Evolutionary conservation across 2,797 vertebrate genomes (phyloP), one percentile per base, ranked within the genome.

Genomic region (Rhabdomys pumilio): DNA sequence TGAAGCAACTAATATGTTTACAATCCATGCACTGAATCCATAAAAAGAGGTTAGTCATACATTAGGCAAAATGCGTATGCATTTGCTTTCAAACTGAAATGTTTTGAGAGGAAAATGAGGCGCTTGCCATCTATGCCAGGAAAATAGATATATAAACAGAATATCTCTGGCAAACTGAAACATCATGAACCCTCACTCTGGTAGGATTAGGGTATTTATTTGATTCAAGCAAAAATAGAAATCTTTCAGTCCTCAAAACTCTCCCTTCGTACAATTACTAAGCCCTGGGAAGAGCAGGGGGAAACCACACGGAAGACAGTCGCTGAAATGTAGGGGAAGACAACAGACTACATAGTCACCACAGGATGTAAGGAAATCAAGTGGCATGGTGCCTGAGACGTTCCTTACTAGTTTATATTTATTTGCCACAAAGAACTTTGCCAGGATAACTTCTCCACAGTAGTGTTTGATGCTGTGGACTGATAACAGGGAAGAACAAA

Each of bases 1-100:
- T 88, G 80, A 90, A 90, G 34, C 72, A 73, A 94, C 80, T 41
- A 76, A 72, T 91, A 76, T 81, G 11, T 57, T 84, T 77, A 85
- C 9, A 59, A 69, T 50, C 13, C 10, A 20, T n/a, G 6, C 4
- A 85, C 38, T 88, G 92, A 94, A 67, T 55, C 3, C 24, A 73
- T 41, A 81, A n/a, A 93, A 8, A 59, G 10, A 80, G 31, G 26
- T 61, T 22, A 96, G 8, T 65, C 89, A 50, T 75, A 53, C 79
- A 13, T n/a, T 77, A 93, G 12, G 29, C 41, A 75, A 38, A 73
- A 29, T 59, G 3, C 38, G 29, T 53, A 93, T 59, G 73, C 73
- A 50, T 89, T 86, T 81, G 31, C 41, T 93, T 91, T 77, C 81
- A 83, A 75, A 65, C n/a, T 61, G 1, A 47, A 13, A 55, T 90